Base-by-base conservation (phyloP, 2,113 vertebrate species). In the Lethenteron reissneri region DNA sequence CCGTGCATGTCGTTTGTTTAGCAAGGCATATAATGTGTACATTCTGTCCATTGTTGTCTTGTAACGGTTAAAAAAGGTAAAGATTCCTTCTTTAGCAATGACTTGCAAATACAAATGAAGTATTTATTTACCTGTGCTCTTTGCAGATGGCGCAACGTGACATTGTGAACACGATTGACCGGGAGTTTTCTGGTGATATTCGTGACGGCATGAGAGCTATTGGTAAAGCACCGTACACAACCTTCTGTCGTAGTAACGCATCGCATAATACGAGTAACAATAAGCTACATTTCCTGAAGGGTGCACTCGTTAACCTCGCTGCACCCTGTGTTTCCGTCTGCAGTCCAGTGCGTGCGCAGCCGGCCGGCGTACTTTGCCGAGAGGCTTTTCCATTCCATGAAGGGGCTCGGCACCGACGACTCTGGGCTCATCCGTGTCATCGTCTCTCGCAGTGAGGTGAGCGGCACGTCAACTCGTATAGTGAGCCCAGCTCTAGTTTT, bases 331-430 rank as follows among this genome's bases (percentile, higher is more conserved):
- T 73, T 41, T 41, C 78, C 74, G 71, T 5, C 78, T 79, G 69
- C 79, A 87, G 85, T 87, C 79, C 81, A 84, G 17, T 85, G 85
- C 71, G 84, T 84, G 74, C 77, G 82, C 68, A 84, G 80, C 75
- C 80, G 83, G n/a, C 82, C 83, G 11, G 84, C 83, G 71, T 86
- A 84, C 75, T 87, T 87, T 71, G 85, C 85, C 77, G 85, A 87
- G 73, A 80, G 82, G 70, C 83, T 87, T 58, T 82, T 83, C 76
- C 68, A 74, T 10, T 77, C 83, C 2, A 87, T 87, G 85, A 85
- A 82, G 72, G 85, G 85, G 70, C 82, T 81, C 1, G 84, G 85
- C 72, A 85, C 85, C n/a, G 81, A 85, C 58, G 85, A 87, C 74
- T 87, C 84, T 2, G 78, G 82, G 2, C 77, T 87, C 56, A 81